Percentiles rank a stretch among this genome's conserved stretches.
phyloP scores from a whole-genome alignment of 1,140 invertebrate species.

The Idris sp. region DNA sequence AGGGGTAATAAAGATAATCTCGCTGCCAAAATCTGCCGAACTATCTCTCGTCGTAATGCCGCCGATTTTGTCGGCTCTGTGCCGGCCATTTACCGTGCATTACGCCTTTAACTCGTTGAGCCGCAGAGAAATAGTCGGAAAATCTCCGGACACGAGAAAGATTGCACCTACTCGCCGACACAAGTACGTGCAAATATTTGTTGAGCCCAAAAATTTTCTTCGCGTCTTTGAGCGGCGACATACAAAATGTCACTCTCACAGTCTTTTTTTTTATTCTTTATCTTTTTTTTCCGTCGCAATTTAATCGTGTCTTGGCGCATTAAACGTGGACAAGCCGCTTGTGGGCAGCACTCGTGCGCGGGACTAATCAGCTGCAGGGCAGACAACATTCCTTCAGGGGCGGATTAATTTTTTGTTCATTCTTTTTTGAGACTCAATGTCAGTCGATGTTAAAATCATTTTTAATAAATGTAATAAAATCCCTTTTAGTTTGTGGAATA shows the following conservation, averaged over 20 bases:
- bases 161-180: conserved; percentile 48
- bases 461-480: no score
- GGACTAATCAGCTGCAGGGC: no score
- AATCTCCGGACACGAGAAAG: conserved; percentile 49
- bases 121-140: conserved; percentile 38
- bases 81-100: conserved; percentile 26
- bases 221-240: conserved; percentile 6
- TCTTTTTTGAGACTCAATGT: no score
- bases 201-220: conserved; percentile 33
- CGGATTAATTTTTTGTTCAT: not conserved
- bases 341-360: conserved; percentile 34
- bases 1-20: conserved; percentile 22
- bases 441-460: no score
- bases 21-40: conserved; percentile 14
- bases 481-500: no score
- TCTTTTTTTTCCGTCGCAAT: conserved; percentile 16
- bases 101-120: conserved; percentile 34
- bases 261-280: conserved; percentile 21
- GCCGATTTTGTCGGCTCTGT: conserved; percentile 26
- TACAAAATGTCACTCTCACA: no score
- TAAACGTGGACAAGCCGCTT: conserved; percentile 21
- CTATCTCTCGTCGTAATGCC: conserved; percentile 25
- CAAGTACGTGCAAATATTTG: conserved; percentile 62
- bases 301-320: conserved; percentile 32
- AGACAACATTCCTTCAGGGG: conserved; percentile 15